Evolutionary conservation across 1,140 invertebrate genomes (phyloP), one percentile per base, ranked within the genome.

Genomic region (Bathynomus jamesi): DNA sequence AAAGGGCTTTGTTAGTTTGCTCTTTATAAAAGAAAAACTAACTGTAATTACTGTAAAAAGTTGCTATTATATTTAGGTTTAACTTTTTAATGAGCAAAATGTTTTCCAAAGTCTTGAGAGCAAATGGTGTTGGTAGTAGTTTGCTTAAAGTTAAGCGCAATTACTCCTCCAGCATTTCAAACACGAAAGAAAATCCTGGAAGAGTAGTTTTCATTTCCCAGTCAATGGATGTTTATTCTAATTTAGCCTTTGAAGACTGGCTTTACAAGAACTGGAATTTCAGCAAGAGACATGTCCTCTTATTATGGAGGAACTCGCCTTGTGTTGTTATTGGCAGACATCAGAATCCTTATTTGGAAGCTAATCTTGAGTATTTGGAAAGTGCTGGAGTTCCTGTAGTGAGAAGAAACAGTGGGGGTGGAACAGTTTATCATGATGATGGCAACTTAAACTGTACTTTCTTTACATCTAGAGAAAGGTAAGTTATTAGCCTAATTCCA

Each of bases 311-410:
- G 65, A 99, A 98, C 83, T 85, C 90, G 76, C 95, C 95, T 0
- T 91, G 92, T 81, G 91, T 99, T 64, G 95, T 99, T 0, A 91
- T 99, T 80, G 97, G 97, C 1, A 85, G 93, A 46, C 93, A 98
- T 83, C 96, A 99, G 82, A 99, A 99, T 83, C 94, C 95, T 1
- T 99, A 95, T 90, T 80, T 90, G 24, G 96, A 99, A 83, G 89
- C 90, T 2, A 92, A 97, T 80, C 81, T 93, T 0, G 74, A 83
- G 3, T 84, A 83, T 31, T 77, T 90, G 25, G 80, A 85, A 62
- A 85, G 87, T 31, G 82, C 85, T 27, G 87, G 86, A 21, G 87
- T 96, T 61, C 81, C 86, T 2, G 78, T 98, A 21, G 96, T 90
- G 0, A 85, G 96, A 65, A 85, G 96, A 24, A 93, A 94, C 79